Percentiles rank a stretch among this genome's conserved stretches.
Conservation (phyloP, 2,113 vertebrate genomes). For the Osmerus eperlanus region DNA sequence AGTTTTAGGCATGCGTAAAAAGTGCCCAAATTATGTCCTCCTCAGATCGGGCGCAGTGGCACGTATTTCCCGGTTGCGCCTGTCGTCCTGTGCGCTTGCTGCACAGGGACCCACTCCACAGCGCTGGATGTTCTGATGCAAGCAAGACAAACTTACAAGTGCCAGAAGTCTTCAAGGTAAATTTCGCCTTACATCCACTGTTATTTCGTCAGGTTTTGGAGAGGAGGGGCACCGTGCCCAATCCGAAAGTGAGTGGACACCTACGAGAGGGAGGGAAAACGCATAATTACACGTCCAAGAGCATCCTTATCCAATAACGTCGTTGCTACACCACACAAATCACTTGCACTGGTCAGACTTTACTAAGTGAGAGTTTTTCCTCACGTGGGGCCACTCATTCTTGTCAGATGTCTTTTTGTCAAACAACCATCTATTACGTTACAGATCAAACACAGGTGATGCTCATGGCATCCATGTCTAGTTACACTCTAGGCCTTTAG, state of each 20-base stretch:
- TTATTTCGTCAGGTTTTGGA: slow-evolving; percentile 82
- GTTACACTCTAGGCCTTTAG: too few species aligned
- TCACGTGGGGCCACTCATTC: neutral
- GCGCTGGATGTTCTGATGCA: slow-evolving; percentile 60
- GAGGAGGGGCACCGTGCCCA: slow-evolving; percentile 82
- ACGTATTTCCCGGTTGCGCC: slow-evolving; percentile 34
- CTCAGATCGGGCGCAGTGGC: slow-evolving; percentile 32
- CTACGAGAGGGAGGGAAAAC: slow-evolving; percentile 32
- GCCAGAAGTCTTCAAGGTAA: slow-evolving; percentile 80
- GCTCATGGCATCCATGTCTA: too few species aligned
- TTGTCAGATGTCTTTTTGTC: too few species aligned
- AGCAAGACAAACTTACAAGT: slow-evolving; percentile 64
- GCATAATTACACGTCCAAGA: slow-evolving; percentile 24
- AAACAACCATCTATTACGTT: too few species aligned
- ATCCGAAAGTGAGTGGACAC: slow-evolving; percentile 70
- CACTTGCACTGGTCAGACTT: slow-evolving; percentile 9
- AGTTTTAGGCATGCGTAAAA: slow-evolving; percentile 56
- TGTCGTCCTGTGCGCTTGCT: slow-evolving; percentile 35
- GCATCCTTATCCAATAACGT: slow-evolving; percentile 34
- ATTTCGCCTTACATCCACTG: slow-evolving; percentile 84
- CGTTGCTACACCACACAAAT: neutral
- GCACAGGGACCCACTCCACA: slow-evolving; percentile 51
- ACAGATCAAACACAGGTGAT: too few species aligned
- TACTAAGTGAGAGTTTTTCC: neutral
- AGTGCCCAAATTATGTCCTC: slow-evolving; percentile 36